Evolutionary conservation across 64 coral and sea anemone species (phyloP), one percentile per base, ranked within the genome.

Genomic region (Cladopsammia gracilis): DNA sequence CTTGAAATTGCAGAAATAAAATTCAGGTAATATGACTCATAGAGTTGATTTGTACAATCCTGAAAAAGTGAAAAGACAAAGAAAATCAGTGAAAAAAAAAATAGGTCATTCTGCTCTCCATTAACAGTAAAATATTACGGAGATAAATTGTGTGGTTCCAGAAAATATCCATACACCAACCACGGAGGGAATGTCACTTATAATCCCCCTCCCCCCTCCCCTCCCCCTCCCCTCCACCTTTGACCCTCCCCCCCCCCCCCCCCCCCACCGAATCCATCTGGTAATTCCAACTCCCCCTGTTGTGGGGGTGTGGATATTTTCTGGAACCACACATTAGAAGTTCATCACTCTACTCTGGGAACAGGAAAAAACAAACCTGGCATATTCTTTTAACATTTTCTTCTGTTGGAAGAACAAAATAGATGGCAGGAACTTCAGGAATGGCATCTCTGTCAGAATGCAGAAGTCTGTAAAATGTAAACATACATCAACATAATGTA

Each of bases 361-460:
- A 46, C 1, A 1, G 47, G 3, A 44, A 46, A 58, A 54, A 51
- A 90, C 68, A 16, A 81, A 96, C 98, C 89, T 99, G 98, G 51
- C 98, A 99, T 73, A 99, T 99, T 94, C 94, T 70, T 81, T 99
- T 99, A 6, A 99, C 94, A 99, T 99, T 99, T 87, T 99, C 98
- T 79, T 99, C 98, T 42, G 90, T 92, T 62, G 98, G 98, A 72
- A 99, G 89, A 19, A 99, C 98, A 99, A 99, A 99, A 92, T 99
- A 99, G 5, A 99, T 79, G 10, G 98, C 98, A 77, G 98, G 98
- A 4, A 99, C 98, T 62, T 99, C 98, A 54, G 98, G 98, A 44
- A 99, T 99, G 46, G 94, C 90, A 92, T 99, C 98, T 89, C 98
- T 93, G 15, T 99, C 98, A 77, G 91, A 94, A 85, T 99, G 98